Conservation (phyloP, 2,113 vertebrate species). For the Python bivittatus region DNA sequence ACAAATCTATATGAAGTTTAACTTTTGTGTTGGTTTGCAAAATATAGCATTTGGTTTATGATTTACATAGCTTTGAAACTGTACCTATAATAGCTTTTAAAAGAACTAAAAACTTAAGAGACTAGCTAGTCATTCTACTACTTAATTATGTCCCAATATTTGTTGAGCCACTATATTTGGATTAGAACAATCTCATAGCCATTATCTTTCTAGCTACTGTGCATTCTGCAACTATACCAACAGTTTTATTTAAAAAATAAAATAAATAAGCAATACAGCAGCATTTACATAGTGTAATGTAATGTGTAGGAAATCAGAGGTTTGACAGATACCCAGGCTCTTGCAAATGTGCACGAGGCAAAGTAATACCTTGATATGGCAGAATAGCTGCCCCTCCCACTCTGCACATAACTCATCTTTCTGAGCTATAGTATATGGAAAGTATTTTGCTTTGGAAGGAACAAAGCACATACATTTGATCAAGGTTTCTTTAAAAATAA, state of each 20-base stretch:
- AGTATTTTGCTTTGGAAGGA: not conserved
- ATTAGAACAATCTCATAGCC: not conserved
- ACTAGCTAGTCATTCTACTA: not conserved
- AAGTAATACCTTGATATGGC: not conserved
- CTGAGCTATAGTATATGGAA: not conserved
- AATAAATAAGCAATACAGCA: not conserved
- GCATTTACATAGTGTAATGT: not conserved
- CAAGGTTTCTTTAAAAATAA: no score
- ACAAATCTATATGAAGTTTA: not conserved
- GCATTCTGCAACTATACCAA: not conserved
- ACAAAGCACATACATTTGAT: not conserved
- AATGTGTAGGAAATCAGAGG: not conserved
- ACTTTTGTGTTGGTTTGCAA: not conserved
- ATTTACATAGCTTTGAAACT: not conserved
- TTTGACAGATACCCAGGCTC: not conserved
- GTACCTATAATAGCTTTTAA: not conserved
- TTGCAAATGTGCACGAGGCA: not conserved
- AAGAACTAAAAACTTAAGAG: not conserved
- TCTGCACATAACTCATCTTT: not conserved
- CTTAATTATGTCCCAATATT: not conserved
- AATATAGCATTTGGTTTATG: not conserved
- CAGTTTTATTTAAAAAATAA: not conserved
- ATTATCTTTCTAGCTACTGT: not conserved
- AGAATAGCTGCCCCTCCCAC: not conserved
- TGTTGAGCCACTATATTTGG: not conserved